Conservation (phyloP, 2,797 vertebrate genomes). For the Rhinichthys osculus region DNA sequence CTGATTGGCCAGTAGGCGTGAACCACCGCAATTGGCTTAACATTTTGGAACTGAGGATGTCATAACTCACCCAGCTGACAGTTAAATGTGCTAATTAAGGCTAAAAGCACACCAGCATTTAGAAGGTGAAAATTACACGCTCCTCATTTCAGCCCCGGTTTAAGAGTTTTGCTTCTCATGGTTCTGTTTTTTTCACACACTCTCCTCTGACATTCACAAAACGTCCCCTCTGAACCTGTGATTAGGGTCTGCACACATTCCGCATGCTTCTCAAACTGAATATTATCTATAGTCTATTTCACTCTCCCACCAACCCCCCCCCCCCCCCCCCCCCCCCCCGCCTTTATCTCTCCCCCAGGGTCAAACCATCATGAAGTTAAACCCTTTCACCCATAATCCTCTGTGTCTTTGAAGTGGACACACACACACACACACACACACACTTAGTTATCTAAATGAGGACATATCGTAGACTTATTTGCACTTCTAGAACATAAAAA, state of each 20-base stretch:
- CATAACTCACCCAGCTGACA: constrained; percentile 47
- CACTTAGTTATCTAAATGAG: not conserved
- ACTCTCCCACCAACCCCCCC: not conserved
- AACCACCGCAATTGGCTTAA: constrained; percentile 7
- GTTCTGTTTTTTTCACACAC: constrained; percentile 15
- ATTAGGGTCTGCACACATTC: constrained; percentile 37
- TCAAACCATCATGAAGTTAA: constrained; percentile 56
- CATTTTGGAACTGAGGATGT: constrained; percentile 31
- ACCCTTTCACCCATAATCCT: constrained; percentile 56
- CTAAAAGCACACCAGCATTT: constrained; percentile 11
- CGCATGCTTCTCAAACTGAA: constrained; percentile 22
- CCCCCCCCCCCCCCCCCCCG: not conserved
- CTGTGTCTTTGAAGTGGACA: constrained; percentile 59
- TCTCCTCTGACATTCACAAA: constrained; percentile 28
- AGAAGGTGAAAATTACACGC: constrained; percentile 44
- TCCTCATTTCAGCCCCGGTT: constrained; percentile 17
- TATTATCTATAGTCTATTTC: constrained; percentile 23
- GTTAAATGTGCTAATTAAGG: constrained; percentile 43
- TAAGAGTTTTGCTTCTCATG: constrained; percentile 28
- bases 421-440: constrained; percentile 50
- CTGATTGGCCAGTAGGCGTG: constrained; percentile 14
- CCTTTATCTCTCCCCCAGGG: constrained; percentile 32
- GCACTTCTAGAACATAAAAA: not conserved
- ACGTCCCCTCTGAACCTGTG: constrained; percentile 24
- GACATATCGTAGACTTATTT: not conserved